These are phyloP conservation scores for Bubo blakistoni DNA, from an alignment of 2,113 vertebrate genomes.

Conservation along the genomic window DNA sequence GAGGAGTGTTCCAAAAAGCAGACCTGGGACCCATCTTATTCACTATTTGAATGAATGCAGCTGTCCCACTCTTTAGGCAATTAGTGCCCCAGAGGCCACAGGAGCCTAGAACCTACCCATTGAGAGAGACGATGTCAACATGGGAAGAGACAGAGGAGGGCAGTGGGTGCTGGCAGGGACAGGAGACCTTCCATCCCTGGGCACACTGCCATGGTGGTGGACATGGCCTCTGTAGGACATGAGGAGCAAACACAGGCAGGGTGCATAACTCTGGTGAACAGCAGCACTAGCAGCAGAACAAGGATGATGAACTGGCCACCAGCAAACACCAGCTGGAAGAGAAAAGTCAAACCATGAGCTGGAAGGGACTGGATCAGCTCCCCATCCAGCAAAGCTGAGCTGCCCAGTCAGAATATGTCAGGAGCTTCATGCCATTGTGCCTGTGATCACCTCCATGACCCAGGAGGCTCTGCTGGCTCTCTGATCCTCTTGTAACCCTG, in stretches of 20 bases:
- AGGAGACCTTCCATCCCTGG: not conserved
- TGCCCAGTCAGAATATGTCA: not conserved
- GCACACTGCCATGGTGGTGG: not conserved
- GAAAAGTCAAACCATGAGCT: not conserved
- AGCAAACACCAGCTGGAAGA: not conserved
- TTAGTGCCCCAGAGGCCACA: not conserved
- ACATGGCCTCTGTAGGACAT: not conserved
- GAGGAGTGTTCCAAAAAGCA: not conserved
- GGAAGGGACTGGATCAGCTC: not conserved
- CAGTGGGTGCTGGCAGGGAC: not conserved
- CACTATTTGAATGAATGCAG: not conserved
- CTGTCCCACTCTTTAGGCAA: not conserved
- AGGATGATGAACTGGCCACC: not conserved
- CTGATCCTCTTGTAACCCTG: not conserved
- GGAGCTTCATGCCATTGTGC: not conserved
- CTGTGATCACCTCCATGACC: not conserved
- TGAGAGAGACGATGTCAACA: not conserved
- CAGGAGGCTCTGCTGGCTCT: not conserved
- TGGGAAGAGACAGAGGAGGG: not conserved
- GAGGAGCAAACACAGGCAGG: not conserved
- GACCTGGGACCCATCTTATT: not conserved
- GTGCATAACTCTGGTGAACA: not conserved
- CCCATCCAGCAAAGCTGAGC: not conserved
- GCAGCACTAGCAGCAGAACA: not conserved
- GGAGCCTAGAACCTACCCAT: not conserved